A percentile compares a stretch with the other conserved stretches of the same genome.
Conservation (phyloP, 2,113 vertebrate genomes). For the Scopus umbretta region DNA sequence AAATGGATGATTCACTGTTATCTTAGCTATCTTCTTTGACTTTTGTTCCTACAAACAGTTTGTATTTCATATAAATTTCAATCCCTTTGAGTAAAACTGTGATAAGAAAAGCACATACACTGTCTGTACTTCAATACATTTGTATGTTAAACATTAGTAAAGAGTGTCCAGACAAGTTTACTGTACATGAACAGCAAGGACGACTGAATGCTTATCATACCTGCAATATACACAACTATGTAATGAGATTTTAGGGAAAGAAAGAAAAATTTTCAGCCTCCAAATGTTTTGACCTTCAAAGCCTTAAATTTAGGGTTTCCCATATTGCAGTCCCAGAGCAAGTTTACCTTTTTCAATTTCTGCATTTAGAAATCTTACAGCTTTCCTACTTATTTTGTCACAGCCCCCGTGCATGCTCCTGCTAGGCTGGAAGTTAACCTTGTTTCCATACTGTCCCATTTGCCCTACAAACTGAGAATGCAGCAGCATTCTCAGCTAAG, state of each 20-base stretch:
- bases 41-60: not conserved
- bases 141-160: not conserved
- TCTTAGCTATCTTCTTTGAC: not conserved
- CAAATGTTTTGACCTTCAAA: not conserved
- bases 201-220: not conserved
- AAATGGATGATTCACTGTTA: not conserved
- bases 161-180: not conserved
- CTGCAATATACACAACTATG: not conserved
- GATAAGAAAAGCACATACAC: not conserved
- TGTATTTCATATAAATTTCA: not conserved
- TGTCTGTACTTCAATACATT: not conserved
- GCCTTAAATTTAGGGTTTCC: not conserved
- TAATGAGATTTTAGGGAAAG: not conserved
- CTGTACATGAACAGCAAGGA: not conserved
- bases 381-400: not conserved
- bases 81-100: not conserved
- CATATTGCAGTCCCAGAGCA: not conserved
- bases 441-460: not conserved
- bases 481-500: fast-evolving
- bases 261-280: not conserved
- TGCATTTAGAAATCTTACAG: not conserved
- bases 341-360: not conserved
- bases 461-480: not conserved
- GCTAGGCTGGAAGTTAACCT: not conserved
- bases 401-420: not conserved